Base-by-base conservation (phyloP, 2,888 invertebrate genomes). In the Andrena praecox region DNA sequence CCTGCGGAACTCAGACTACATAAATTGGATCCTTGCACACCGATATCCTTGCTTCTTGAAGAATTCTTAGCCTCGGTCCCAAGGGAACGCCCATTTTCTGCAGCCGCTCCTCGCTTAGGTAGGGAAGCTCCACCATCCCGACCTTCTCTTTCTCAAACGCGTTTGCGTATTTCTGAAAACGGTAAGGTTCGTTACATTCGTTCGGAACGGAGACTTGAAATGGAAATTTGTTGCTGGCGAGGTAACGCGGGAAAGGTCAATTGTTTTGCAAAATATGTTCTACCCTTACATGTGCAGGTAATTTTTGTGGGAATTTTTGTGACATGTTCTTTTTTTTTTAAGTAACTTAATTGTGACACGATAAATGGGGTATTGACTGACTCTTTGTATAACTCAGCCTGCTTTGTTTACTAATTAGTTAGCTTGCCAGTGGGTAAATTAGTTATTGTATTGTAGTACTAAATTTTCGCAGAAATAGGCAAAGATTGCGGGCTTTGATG, bases 21-120 rank as follows among this genome's bases (percentile, higher is more conserved):
- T 92, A 96, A 84, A 91, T 95, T 94, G 91, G 96, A 93, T 94
- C 96, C 94, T 90, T 95, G 91, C 95, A 95, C 80, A 95, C 95
- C 59, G 96, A 96, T 91, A 96, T 95, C 91, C 96, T 96, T 35
- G 98, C 97, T 93, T 98, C 98, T 94, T 98, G 98, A 82, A 98
- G 95, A 90, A 98, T 98, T 91, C 98, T 95, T 91, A 98, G 95
- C 85, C 98, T 94, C 1, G 98, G 98, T 10, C 98, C 98, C 90
- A 98, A 95, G 0, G 98, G 98, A n/a, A 98, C 97, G 0, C 98
- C 98, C 92, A 98, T 96, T 79, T 97, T 98, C 88, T 98, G 96
- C 5, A 98, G 95, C 77, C 97, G 95, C 89, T 98, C 98, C 93
- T 98, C 98, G 0, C 97, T 98, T 87, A 98, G 95, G 94, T 98